Percentiles rank a stretch among this genome's conserved stretches.
phyloP scores from a whole-genome alignment of 2,888 invertebrate species.

The Silvanus unidentatus region DNA sequence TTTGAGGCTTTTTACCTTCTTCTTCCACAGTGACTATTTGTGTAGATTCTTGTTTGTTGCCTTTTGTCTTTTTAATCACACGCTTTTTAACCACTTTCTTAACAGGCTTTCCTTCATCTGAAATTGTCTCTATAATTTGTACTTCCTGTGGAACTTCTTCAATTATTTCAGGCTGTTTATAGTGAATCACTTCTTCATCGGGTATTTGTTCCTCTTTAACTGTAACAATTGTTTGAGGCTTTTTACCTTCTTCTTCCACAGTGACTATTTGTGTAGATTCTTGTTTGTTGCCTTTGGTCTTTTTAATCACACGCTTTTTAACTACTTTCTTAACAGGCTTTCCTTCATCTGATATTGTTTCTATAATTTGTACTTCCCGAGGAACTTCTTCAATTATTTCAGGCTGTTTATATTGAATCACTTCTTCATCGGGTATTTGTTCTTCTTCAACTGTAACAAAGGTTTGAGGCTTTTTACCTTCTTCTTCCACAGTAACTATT shows the following conservation, averaged over 20 bases:
- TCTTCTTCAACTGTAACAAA: constrained; percentile 33
- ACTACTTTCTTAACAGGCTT: constrained; percentile 27
- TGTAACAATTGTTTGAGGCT: constrained; percentile 20
- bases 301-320: constrained; percentile 40
- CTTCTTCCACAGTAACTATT: constrained; percentile 37
- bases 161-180: constrained; percentile 17
- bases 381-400: constrained; percentile 29
- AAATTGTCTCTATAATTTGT: constrained; percentile 43
- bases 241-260: constrained; percentile 31
- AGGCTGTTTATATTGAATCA: constrained; percentile 18
- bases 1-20: constrained; percentile 27
- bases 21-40: constrained; percentile 34
- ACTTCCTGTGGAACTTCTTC: constrained; percentile 28
- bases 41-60: constrained; percentile 43
- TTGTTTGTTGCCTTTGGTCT: constrained; percentile 35
- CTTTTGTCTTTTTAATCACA: constrained; percentile 42
- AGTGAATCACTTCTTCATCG: constrained; percentile 35
- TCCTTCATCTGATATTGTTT: constrained; percentile 23
- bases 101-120: constrained; percentile 23
- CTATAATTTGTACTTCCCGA: constrained; percentile 28
- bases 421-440: constrained; percentile 27
- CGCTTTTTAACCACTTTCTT: constrained; percentile 40
- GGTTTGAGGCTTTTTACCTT: constrained; percentile 40
- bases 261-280: constrained; percentile 42
- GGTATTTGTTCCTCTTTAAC: constrained; percentile 23